A percentile compares a stretch with the other conserved stretches of the same genome.
These are phyloP conservation scores for Cephalopachus bancanus DNA, from an alignment of 2,797 vertebrate species.

Conservation along the genomic window DNA sequence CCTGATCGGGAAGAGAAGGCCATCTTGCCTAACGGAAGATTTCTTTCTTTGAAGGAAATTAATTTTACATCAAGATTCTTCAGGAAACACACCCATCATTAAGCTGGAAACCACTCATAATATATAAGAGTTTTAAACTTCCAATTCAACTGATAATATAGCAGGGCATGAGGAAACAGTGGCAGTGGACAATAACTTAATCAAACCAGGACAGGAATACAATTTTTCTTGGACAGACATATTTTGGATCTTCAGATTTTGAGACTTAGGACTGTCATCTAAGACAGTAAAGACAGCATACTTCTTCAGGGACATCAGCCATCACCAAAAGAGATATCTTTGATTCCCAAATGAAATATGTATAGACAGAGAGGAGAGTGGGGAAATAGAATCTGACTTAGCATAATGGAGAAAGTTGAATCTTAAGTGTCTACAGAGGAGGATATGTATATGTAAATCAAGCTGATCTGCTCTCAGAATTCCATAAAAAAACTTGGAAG, in stretches of 20 bases:
- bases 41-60: neutral
- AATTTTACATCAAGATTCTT: conserved; percentile 8
- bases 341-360: neutral
- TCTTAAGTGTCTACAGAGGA: neutral
- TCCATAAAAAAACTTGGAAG: neutral
- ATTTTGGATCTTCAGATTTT: conserved; percentile 21
- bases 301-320: neutral
- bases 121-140: neutral
- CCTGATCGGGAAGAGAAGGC: neutral
- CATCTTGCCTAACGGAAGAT: neutral
- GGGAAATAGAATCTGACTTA: neutral
- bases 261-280: neutral
- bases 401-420: neutral
- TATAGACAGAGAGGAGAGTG: neutral
- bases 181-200: neutral
- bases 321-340: neutral
- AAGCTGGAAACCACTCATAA: neutral
- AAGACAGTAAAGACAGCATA: neutral
- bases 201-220: neutral
- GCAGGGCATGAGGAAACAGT: neutral
- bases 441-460: neutral
- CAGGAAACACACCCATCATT: neutral
- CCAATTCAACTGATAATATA: neutral
- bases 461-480: conserved; percentile 7
- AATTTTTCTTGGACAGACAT: neutral